phyloP scores from a whole-genome alignment of 2,888 invertebrate genomes.

The Erebia palarica region DNA sequence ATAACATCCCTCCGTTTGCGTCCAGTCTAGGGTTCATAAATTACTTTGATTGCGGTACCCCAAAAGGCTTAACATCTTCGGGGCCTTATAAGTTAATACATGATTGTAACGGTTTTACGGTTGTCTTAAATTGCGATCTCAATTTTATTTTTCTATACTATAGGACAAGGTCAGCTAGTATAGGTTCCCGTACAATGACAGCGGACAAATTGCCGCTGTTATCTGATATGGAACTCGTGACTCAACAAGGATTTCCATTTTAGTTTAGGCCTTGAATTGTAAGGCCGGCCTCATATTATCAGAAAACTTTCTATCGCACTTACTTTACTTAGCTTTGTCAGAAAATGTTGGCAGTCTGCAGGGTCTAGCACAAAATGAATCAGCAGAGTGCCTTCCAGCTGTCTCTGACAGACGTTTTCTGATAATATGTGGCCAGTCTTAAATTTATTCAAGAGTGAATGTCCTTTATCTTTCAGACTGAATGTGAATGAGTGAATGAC shows the following conservation, averaged over 20 bases:
- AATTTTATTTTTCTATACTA: constrained; percentile 36
- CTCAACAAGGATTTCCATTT: constrained; percentile 63
- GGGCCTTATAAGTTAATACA: constrained; percentile 36
- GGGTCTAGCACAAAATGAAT: no score
- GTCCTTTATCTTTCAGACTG: no score
- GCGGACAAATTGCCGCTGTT: constrained; percentile 66
- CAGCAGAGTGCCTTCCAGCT: no score
- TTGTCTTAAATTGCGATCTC: constrained; percentile 26
- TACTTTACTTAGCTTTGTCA: no score
- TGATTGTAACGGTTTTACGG: constrained; percentile 40
- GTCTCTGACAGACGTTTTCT: no score
- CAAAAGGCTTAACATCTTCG: constrained; percentile 24
- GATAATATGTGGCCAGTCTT: no score
- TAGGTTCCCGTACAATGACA: constrained; percentile 55
- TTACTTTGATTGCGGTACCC: background rate
- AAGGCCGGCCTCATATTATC: background rate
- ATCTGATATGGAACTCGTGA: constrained; percentile 75
- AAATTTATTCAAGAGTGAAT: no score
- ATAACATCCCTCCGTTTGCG: no score
- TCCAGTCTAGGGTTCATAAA: no score
- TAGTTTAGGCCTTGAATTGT: constrained; percentile 62
- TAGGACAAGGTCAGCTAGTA: constrained; percentile 59
- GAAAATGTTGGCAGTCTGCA: no score
- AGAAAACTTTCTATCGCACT: no score
- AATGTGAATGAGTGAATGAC: no score